A percentile compares a stretch with the other conserved stretches of the same genome.
Conservation (phyloP, 2,113 vertebrate genomes). For the Chitala chitala region DNA sequence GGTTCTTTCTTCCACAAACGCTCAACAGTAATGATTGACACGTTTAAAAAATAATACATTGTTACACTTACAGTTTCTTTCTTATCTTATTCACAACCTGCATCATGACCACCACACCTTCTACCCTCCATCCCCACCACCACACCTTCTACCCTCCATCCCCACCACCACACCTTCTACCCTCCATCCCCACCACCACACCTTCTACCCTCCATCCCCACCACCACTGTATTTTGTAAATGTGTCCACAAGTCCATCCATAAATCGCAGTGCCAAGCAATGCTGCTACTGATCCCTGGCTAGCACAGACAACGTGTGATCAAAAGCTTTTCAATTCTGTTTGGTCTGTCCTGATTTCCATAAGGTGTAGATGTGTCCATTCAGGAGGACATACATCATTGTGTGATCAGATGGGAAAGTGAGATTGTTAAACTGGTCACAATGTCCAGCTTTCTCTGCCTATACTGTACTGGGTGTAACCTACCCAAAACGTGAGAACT, state of each 20-base stretch:
- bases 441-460: no score
- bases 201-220: neutral
- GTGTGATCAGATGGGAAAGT: no score
- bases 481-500: no score
- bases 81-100: no score
- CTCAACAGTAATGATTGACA: no score
- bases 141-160: neutral
- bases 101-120: no score
- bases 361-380: neutral
- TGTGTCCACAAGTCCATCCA: slow-evolving; percentile 22
- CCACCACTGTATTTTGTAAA: slow-evolving; percentile 29
- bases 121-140: no score
- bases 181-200: neutral
- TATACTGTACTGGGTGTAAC: no score
- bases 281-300: slow-evolving; percentile 19
- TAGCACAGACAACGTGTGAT: slow-evolving; percentile 19
- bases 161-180: neutral
- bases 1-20: no score
- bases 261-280: slow-evolving; percentile 27
- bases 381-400: neutral
- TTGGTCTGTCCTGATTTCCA: slow-evolving; percentile 18
- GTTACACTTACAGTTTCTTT: no score
- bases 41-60: no score
- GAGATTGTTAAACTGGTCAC: neutral
- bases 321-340: slow-evolving; percentile 30